phyloP scores from a whole-genome alignment of 2,797 vertebrate genomes.

The Alfaro cultratus region DNA sequence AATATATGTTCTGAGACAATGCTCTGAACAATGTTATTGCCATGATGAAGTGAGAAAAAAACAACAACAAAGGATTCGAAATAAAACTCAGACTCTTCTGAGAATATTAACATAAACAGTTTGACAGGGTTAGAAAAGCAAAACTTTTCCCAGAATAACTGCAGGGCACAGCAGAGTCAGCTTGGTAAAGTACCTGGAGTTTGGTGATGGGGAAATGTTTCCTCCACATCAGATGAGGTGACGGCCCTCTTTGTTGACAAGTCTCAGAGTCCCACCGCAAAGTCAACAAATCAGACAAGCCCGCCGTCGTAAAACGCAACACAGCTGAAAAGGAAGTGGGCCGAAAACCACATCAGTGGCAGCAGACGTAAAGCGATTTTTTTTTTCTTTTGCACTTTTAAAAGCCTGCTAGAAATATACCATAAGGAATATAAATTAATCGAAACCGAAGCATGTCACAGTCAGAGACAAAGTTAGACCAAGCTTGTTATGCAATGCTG shows the following conservation, averaged over 20 bases:
- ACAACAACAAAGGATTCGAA: conserved; percentile 10
- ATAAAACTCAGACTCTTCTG: conserved; percentile 15
- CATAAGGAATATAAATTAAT: conserved; percentile 61
- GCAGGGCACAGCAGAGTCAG: conserved; percentile 50
- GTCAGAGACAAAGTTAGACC: conserved; percentile 45
- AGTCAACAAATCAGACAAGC: conserved; percentile 74
- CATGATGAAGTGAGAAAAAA: conserved; percentile 22
- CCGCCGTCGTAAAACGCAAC: conserved; percentile 59
- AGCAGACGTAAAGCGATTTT: conserved; percentile 64
- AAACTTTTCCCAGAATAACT: conserved; percentile 61
- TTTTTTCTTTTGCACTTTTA: conserved; percentile 59
- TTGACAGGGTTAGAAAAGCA: conserved; percentile 56
- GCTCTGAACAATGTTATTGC: conserved; percentile 22
- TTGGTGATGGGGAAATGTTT: conserved; percentile 35
- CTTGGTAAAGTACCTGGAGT: conserved; percentile 73
- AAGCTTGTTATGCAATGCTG: conserved; percentile 27
- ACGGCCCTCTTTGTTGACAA: conserved; percentile 43
- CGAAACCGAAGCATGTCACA: conserved; percentile 57
- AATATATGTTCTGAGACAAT: conserved; percentile 35
- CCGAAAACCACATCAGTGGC: conserved; percentile 63
- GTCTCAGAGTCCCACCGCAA: conserved; percentile 67
- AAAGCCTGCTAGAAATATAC: conserved; percentile 60
- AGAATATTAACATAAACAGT: conserved; percentile 46
- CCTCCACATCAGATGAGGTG: conserved; percentile 66
- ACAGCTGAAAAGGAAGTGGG: conserved; percentile 55